Conservation (phyloP, 1,140 invertebrate species). For the Formica exsecta region DNA sequence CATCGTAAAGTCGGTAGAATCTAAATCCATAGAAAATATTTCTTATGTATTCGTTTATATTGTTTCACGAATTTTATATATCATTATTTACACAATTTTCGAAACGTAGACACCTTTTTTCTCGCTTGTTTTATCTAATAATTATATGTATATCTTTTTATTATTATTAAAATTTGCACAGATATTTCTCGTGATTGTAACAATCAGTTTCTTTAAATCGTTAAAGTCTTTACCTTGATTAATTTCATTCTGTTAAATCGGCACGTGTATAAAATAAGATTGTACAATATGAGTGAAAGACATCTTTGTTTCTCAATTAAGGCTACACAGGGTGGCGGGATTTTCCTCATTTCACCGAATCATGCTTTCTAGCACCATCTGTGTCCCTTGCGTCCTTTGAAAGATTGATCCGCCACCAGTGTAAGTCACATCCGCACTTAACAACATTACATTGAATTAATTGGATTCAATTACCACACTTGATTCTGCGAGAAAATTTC, state of each 20-base stretch:
- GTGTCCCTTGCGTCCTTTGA: constrained; percentile 40
- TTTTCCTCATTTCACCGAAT: constrained; percentile 51
- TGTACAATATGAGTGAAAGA: constrained; percentile 21
- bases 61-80: neutral
- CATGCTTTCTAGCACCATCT: constrained; percentile 62
- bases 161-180: neutral
- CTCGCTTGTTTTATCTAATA: too few species aligned
- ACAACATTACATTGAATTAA: constrained; percentile 67
- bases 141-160: too few species aligned
- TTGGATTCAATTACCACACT: constrained; percentile 46
- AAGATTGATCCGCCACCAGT: constrained; percentile 30
- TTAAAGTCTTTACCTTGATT: neutral
- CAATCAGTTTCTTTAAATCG: neutral
- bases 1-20: constrained; percentile 26
- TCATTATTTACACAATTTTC: neutral
- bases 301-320: constrained; percentile 41
- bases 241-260: constrained; percentile 9
- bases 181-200: neutral
- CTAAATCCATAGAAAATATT: neutral
- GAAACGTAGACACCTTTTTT: too few species aligned
- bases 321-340: neutral
- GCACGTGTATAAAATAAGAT: constrained; percentile 37
- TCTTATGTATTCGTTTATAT: too few species aligned
- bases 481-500: neutral
- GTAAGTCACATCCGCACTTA: constrained; percentile 34